Evolutionary conservation across 2,113 vertebrate genomes (phyloP).

Genomic region (Fulica atra): DNA sequence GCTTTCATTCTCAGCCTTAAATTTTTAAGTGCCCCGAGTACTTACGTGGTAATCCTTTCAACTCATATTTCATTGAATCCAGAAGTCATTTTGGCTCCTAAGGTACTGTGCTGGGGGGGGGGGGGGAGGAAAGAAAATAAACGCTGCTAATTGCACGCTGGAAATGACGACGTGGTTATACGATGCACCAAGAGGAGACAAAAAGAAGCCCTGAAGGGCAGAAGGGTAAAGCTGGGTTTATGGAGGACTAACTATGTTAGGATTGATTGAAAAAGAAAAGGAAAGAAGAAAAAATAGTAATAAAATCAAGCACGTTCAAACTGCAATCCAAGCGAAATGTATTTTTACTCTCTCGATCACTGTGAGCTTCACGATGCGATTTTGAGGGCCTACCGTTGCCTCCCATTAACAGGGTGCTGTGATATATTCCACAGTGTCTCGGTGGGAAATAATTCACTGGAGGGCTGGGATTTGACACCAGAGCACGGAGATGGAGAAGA

Average conservation of each 20-base stretch:
- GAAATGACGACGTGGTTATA: conserved; percentile 31
- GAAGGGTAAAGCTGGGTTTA: conserved; percentile 19
- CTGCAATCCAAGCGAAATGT: conserved; percentile 32
- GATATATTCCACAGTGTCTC: not conserved
- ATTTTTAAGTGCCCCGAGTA: not conserved
- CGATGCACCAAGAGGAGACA: not conserved
- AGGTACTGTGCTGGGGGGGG: not conserved
- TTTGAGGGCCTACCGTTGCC: not conserved
- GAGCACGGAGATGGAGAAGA: not conserved
- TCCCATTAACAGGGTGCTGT: not conserved
- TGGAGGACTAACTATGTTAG: conserved; percentile 28
- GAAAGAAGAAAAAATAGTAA: not conserved
- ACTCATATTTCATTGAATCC: conserved; percentile 41
- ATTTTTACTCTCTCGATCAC: conserved; percentile 23
- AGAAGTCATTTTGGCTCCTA: conserved; percentile 19
- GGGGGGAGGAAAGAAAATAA: not conserved
- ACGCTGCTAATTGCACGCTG: conserved; percentile 36
- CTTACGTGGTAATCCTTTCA: conserved; percentile 48
- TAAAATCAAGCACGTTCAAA: not conserved
- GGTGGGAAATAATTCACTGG: conserved; percentile 1
- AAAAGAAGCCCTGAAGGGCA: conserved; percentile 39
- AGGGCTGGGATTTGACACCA: not conserved
- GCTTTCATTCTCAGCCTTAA: conserved; percentile 17
- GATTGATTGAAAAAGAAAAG: not conserved
- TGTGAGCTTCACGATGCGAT: not conserved